Percentiles rank a stretch among this genome's conserved stretches.
Evolutionary conservation across 1,140 invertebrate genomes (phyloP).

Genomic region (Lysiphlebus fabarum): DNA sequence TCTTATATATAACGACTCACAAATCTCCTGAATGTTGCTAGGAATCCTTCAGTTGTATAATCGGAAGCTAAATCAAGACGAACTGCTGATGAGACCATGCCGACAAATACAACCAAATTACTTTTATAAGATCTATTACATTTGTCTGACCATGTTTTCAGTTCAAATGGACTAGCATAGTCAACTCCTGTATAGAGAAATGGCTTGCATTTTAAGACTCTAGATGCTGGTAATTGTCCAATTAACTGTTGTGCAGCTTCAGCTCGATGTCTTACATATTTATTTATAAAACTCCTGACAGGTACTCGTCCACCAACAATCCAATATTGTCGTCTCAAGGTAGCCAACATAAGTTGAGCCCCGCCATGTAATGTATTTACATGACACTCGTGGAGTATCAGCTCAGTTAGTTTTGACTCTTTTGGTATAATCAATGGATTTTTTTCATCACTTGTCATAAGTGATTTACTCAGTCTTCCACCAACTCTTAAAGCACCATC

Average conservation of each 20-base stretch:
- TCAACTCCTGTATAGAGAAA: constrained; percentile 4
- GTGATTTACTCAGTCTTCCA: constrained; percentile 1
- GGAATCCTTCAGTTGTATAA: constrained; percentile 1
- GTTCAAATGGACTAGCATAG: not conserved
- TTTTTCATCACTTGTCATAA: constrained; percentile 3
- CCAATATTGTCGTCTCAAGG: constrained; percentile 16
- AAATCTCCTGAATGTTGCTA: constrained; percentile 8
- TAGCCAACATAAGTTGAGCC: constrained; percentile 33
- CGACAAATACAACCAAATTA: not conserved
- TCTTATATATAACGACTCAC: no score
- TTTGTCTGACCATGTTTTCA: not conserved
- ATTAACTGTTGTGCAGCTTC: constrained; percentile 29
- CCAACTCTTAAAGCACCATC: constrained; percentile 14
- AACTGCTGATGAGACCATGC: constrained; percentile 7
- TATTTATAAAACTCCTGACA: constrained; percentile 12
- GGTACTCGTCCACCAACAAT: not conserved
- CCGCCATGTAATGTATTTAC: constrained; percentile 33
- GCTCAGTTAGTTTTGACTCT: constrained; percentile 19
- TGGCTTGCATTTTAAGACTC: not conserved
- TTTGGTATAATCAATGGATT: constrained; percentile 33
- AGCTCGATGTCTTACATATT: constrained; percentile 21
- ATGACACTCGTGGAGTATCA: constrained; percentile 36
- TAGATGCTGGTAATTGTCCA: constrained; percentile 33
- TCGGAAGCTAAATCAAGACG: constrained; percentile 4
- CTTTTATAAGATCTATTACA: not conserved